Evolutionary conservation across 2,888 invertebrate genomes (phyloP).

Genomic region (Laspeyria flexula): DNA sequence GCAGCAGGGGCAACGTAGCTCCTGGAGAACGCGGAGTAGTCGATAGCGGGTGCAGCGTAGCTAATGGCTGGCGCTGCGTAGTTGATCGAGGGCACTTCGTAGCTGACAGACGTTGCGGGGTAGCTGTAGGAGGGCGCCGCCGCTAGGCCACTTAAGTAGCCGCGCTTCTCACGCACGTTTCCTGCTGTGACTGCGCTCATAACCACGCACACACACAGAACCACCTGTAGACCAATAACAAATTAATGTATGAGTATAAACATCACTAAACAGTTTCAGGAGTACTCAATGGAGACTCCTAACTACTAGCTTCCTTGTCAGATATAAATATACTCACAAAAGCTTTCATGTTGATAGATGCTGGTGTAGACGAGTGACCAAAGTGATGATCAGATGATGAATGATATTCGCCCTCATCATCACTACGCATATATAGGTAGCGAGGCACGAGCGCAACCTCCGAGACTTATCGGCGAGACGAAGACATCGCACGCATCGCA

Average conservation of each 20-base stretch:
- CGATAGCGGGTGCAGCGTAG: not conserved
- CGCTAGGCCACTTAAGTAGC: constrained; percentile 9
- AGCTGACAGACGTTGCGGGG: not conserved
- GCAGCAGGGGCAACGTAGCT: constrained; percentile 5
- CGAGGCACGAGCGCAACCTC: not conserved
- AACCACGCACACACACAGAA: constrained; percentile 15
- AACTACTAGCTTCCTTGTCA: not conserved
- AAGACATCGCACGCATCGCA: not conserved
- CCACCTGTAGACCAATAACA: not conserved
- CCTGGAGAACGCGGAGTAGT: constrained; percentile 3
- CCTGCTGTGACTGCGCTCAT: constrained; percentile 6
- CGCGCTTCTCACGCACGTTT: constrained; percentile 43
- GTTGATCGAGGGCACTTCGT: not conserved
- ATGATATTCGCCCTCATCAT: not conserved
- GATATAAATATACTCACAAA: not conserved
- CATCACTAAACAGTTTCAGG: not conserved
- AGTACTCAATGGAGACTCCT: not conserved
- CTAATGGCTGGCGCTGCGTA: not conserved
- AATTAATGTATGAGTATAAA: too few species aligned
- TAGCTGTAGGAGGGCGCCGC: not conserved
- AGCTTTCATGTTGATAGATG: not conserved
- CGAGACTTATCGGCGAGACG: not conserved
- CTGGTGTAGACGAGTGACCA: not conserved
- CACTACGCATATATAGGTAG: not conserved
- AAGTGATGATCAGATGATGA: not conserved